Evolutionary conservation across 2,888 invertebrate genomes (phyloP).

Genomic region (Strigamia maritima): DNA sequence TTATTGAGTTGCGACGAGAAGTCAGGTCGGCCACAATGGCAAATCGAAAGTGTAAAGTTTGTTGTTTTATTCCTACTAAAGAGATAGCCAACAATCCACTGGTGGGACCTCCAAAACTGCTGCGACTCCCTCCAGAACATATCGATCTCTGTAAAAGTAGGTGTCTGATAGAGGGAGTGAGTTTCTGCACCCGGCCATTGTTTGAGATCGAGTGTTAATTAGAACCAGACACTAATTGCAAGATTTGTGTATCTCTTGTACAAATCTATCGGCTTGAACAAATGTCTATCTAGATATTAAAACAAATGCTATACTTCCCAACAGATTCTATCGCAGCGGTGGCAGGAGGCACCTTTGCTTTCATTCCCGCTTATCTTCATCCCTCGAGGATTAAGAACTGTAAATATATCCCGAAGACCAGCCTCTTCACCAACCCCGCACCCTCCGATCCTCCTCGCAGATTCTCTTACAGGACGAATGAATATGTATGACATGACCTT

Average conservation of each 20-base stretch:
- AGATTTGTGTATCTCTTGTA: not conserved
- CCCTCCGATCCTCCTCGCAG: not conserved
- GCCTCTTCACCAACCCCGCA: not conserved
- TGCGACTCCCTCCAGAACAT: no score
- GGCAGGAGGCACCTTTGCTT: not conserved
- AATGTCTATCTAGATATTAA: not conserved
- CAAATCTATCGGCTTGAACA: not conserved
- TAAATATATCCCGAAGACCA: slow-evolving; percentile 17
- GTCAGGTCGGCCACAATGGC: no score
- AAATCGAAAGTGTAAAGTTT: no score
- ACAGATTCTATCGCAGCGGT: not conserved
- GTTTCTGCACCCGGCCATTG: no score
- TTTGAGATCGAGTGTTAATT: no score
- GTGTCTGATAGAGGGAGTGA: no score
- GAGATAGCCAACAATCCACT: no score
- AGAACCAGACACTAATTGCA: not conserved
- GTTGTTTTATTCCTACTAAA: no score
- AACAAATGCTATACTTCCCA: not conserved
- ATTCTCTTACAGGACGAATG: not conserved
- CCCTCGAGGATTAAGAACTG: slow-evolving; percentile 21
- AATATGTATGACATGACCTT: slow-evolving; percentile 24
- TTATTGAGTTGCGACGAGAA: no score
- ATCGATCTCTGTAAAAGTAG: no score
- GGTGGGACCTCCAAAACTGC: no score
- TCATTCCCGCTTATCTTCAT: slow-evolving; percentile 21